Evolutionary conservation across 2,113 vertebrate species (phyloP).

Genomic region (Morphnarchus princeps): DNA sequence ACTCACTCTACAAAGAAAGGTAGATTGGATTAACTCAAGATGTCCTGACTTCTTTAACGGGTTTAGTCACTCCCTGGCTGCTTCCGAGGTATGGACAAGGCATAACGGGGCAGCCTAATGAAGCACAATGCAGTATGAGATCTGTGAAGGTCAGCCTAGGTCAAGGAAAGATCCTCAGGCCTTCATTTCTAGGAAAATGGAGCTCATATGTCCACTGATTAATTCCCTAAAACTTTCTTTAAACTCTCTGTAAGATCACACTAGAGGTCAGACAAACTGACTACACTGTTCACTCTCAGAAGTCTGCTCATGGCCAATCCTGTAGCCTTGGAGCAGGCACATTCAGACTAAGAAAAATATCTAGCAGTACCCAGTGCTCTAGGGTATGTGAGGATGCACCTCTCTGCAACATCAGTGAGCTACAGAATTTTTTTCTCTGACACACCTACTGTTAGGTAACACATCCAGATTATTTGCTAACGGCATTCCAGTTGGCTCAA

Average conservation of each 20-base stretch:
- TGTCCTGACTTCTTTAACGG: neutral
- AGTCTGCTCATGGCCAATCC: neutral
- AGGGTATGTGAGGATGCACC: neutral
- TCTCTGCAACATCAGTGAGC: neutral
- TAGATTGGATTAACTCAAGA: neutral
- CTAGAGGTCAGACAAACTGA: neutral
- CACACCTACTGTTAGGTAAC: neutral
- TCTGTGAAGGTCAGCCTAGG: neutral
- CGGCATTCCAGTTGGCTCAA: neutral
- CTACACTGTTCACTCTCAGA: no score
- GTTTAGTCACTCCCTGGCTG: neutral
- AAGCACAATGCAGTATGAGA: neutral
- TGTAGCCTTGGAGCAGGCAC: neutral
- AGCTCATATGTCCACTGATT: neutral
- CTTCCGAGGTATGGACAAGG: neutral
- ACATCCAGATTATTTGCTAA: neutral
- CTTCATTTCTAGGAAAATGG: neutral
- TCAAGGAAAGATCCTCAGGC: accelerated
- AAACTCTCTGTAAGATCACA: neutral
- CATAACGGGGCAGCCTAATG: neutral
- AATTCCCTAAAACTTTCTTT: neutral
- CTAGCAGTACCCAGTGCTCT: neutral
- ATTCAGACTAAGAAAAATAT: neutral
- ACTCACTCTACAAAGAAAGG: neutral
- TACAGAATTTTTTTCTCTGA: neutral